phyloP scores from a whole-genome alignment of 2,888 invertebrate species.

The Ectropis crepuscularia region DNA sequence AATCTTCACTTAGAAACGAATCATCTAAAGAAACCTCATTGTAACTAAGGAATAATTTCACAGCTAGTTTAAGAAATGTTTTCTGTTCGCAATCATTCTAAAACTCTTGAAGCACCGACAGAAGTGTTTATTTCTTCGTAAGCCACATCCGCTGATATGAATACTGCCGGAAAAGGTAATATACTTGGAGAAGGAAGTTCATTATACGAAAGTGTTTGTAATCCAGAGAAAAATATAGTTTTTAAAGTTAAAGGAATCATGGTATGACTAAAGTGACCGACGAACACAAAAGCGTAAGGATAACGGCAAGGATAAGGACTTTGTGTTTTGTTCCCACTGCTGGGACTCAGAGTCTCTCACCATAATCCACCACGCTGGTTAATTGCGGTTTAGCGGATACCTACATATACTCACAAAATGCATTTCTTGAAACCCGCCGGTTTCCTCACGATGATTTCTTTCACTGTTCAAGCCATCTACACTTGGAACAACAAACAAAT shows the following conservation, averaged over 20 bases:
- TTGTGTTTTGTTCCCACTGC: too few relatives aligned
- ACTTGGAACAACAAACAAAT: too few relatives aligned
- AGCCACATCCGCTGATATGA: conserved; percentile 35
- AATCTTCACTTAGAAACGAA: conserved; percentile 57
- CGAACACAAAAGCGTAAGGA: background rate
- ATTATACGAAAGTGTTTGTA: conserved; percentile 42
- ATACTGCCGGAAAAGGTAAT: conserved; percentile 38
- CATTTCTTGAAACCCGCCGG: too few relatives aligned
- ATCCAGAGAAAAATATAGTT: conserved; percentile 23
- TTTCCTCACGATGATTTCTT: too few relatives aligned
- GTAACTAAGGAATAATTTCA: conserved; percentile 49
- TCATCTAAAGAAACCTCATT: conserved; percentile 45
- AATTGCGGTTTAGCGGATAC: too few relatives aligned
- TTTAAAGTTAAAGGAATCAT: conserved; percentile 19
- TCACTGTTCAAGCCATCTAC: too few relatives aligned
- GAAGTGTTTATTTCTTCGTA: conserved; percentile 35
- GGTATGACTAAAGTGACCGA: conserved; percentile 23
- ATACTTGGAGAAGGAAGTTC: conserved; percentile 44
- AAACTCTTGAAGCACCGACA: conserved; percentile 32
- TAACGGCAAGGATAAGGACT: too few relatives aligned
- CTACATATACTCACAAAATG: too few relatives aligned
- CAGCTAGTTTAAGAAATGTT: conserved; percentile 47
- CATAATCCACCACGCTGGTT: too few relatives aligned
- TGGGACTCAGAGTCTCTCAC: too few relatives aligned
- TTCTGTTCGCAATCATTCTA: conserved; percentile 29